phyloP scores from a whole-genome alignment of 2,888 invertebrate species.

The Ariolimax columbianus region DNA sequence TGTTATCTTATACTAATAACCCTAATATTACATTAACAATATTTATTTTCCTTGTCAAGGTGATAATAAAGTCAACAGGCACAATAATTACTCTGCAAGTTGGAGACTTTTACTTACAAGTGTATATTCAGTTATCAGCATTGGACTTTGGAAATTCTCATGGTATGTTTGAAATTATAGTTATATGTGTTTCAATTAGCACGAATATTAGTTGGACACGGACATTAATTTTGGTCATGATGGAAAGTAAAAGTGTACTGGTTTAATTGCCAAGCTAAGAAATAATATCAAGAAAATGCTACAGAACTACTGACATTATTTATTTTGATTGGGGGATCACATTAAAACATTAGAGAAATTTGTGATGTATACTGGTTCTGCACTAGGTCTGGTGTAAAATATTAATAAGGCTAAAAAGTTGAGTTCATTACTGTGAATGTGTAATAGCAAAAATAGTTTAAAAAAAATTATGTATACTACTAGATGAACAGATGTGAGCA shows the following conservation, averaged over 20 bases:
- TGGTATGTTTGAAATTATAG: slow-evolving; percentile 43
- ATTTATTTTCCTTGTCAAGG: slow-evolving; percentile 42
- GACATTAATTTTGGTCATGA: too few species aligned
- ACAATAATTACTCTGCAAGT: slow-evolving; percentile 41
- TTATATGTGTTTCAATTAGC: not conserved
- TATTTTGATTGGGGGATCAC: not conserved
- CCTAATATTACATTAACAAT: not conserved
- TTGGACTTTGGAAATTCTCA: slow-evolving; percentile 42
- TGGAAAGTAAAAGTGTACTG: too few species aligned
- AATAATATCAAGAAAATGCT: not conserved
- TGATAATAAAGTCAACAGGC: slow-evolving; percentile 49
- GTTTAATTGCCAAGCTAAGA: too few species aligned
- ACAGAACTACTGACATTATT: not conserved
- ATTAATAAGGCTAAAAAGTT: too few species aligned
- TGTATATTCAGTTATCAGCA: slow-evolving; percentile 46
- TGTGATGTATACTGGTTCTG: too few species aligned
- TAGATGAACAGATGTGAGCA: too few species aligned
- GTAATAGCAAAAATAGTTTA: too few species aligned
- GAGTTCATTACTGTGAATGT: too few species aligned
- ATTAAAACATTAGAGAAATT: not conserved
- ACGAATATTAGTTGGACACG: not conserved
- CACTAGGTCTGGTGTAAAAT: too few species aligned
- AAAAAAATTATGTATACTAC: too few species aligned
- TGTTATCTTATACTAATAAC: not conserved
- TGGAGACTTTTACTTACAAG: slow-evolving; percentile 34